phyloP scores from a whole-genome alignment of 1,140 invertebrate genomes.

The Alviniconcha marisindica region DNA sequence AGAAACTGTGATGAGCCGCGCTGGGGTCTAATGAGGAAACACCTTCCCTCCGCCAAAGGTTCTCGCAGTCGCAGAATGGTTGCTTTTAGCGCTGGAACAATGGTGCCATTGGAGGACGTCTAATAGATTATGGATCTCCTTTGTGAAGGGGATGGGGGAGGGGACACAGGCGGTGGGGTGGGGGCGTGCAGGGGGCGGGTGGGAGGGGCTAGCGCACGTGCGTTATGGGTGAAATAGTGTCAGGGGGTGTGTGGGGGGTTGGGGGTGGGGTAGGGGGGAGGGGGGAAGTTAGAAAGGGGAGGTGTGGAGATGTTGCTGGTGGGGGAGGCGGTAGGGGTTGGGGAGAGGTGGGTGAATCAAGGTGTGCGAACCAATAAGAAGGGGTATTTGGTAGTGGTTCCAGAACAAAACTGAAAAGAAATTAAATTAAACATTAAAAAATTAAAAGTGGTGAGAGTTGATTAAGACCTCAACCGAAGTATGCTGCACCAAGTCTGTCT shows the following conservation, averaged over 20 bases:
- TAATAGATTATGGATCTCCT: slow-evolving; percentile 32
- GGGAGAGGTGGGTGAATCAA: too few relatives aligned
- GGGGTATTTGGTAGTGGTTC: too few relatives aligned
- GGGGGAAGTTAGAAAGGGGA: neutral
- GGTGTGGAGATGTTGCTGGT: neutral
- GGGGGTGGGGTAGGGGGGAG: too few relatives aligned
- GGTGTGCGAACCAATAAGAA: too few relatives aligned
- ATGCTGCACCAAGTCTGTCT: too few relatives aligned
- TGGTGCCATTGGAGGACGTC: slow-evolving; percentile 1
- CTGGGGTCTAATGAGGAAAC: neutral
- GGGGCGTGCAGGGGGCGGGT: neutral
- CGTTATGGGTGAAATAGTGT: neutral
- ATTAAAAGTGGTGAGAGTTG: too few relatives aligned
- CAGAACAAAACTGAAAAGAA: too few relatives aligned
- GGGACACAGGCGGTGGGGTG: too few relatives aligned
- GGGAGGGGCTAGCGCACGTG: neutral
- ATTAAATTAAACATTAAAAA: too few relatives aligned
- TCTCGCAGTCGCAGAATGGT: slow-evolving; percentile 1
- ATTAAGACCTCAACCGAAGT: too few relatives aligned
- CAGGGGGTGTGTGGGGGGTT: too few relatives aligned
- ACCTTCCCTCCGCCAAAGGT: neutral
- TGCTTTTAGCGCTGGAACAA: slow-evolving; percentile 25
- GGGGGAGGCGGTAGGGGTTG: neutral
- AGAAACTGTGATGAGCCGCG: too few relatives aligned
- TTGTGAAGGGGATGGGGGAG: neutral